These are phyloP conservation scores for Gadopsis bispinosus DNA, from an alignment of 2,797 vertebrate species.

Conservation along the genomic window DNA sequence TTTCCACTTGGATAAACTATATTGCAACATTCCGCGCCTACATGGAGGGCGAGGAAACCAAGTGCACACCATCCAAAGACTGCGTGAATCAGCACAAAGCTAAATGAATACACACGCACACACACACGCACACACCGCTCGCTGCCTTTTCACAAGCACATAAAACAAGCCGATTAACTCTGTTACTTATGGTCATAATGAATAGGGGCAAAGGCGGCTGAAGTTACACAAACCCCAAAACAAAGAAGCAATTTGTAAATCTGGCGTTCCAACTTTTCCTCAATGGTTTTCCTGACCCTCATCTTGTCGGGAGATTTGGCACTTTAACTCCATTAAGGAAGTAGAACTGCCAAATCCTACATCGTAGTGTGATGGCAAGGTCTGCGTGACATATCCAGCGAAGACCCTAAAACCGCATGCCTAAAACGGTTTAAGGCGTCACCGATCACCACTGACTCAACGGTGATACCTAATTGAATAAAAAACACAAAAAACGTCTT, in stretches of 20 bases:
- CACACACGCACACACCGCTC: neutral
- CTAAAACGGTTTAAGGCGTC: neutral
- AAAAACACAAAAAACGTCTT: too few relatives aligned
- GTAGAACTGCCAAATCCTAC: neutral
- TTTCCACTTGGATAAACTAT: neutral
- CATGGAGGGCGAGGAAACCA: neutral
- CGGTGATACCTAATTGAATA: neutral
- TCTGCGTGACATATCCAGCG: neutral
- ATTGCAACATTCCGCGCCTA: neutral
- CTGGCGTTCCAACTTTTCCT: neutral
- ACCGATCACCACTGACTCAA: neutral
- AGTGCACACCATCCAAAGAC: neutral
- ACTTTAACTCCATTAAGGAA: neutral
- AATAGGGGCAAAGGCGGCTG: neutral
- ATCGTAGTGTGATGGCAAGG: neutral
- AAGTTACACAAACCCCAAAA: constrained; percentile 1
- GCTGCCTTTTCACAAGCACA: neutral
- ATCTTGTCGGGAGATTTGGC: neutral
- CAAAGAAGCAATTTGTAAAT: constrained; percentile 2
- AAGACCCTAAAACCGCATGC: neutral
- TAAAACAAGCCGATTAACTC: neutral
- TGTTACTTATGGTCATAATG: neutral
- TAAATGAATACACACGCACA: too few relatives aligned
- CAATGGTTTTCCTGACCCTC: neutral
- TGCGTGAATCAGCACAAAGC: neutral